Conservation (phyloP, 2,888 invertebrate genomes). For the Epiblema foenella region DNA sequence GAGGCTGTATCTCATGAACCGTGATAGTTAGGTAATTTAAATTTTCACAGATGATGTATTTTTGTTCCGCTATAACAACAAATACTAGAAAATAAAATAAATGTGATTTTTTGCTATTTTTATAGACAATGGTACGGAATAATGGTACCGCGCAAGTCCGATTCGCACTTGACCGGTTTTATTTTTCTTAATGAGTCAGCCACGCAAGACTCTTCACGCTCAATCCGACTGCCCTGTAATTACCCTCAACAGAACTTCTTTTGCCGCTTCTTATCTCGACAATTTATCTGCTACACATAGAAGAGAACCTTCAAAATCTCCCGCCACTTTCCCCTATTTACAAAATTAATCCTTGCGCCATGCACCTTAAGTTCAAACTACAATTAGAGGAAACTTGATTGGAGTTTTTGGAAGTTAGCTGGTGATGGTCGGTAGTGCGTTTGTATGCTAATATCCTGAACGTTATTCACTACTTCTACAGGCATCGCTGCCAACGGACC, state of each 20-base stretch:
- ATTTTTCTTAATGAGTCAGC: conserved; percentile 3
- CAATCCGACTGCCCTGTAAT: conserved; percentile 41
- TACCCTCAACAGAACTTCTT: conserved; percentile 46
- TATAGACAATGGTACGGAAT: too few species aligned
- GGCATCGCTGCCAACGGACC: neutral
- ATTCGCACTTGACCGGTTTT: neutral
- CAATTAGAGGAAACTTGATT: neutral
- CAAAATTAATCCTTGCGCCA: neutral
- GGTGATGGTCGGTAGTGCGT: conserved; percentile 18
- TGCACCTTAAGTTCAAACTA: neutral
- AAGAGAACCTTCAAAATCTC: neutral
- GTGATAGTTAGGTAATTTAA: too few species aligned
- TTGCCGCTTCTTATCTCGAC: conserved; percentile 47
- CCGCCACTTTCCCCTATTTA: neutral
- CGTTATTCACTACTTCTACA: neutral
- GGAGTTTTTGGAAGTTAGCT: neutral
- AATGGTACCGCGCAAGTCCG: too few species aligned
- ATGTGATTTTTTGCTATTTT: too few species aligned
- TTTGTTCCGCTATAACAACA: too few species aligned
- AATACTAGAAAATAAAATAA: too few species aligned
- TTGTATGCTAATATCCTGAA: conserved; percentile 19
- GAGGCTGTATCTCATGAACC: too few species aligned
- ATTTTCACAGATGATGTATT: too few species aligned
- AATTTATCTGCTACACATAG: conserved; percentile 46
- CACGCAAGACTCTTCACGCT: conserved; percentile 17